Percentiles rank a stretch among this genome's conserved stretches.
These are phyloP conservation scores for Cryptocheilus praepositus DNA, from an alignment of 2,888 invertebrate species.

Conservation along the genomic window DNA sequence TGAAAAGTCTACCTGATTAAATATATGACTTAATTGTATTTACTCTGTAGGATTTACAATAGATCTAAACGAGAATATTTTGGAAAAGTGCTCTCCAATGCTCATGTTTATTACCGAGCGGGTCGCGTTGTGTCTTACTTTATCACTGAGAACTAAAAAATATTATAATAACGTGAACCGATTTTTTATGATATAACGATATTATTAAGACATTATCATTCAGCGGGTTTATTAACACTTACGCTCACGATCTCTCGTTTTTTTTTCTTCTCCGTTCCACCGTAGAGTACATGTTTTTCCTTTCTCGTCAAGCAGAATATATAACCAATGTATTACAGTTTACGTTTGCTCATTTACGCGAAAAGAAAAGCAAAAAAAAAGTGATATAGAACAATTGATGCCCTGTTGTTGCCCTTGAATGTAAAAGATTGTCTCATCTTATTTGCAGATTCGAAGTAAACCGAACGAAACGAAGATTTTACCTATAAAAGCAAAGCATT, in stretches of 20 bases:
- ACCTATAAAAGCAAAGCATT: too few relatives aligned
- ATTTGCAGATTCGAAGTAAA: too few relatives aligned
- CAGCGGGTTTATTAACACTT: constrained; percentile 43
- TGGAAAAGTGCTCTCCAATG: constrained; percentile 64
- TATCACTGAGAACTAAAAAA: constrained; percentile 52
- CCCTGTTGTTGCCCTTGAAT: too few relatives aligned
- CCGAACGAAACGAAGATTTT: too few relatives aligned
- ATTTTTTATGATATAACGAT: constrained; percentile 45
- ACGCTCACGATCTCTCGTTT: too few relatives aligned
- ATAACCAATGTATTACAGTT: too few relatives aligned
- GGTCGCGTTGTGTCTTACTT: constrained; percentile 63
- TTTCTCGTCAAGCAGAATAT: not conserved
- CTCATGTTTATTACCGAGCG: constrained; percentile 66
- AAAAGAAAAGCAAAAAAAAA: too few relatives aligned
- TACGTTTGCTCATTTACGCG: too few relatives aligned
- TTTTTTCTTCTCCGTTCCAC: constrained; percentile 16
- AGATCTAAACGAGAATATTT: constrained; percentile 61
- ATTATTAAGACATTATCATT: constrained; percentile 49
- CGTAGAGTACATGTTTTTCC: constrained; percentile 20
- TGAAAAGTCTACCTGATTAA: constrained; percentile 74
- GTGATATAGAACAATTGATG: too few relatives aligned
- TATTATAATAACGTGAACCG: constrained; percentile 52
- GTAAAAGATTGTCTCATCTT: too few relatives aligned
- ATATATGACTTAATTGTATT: constrained; percentile 74
- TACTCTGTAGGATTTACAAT: constrained; percentile 74